Evolutionary conservation across 2,888 invertebrate genomes (phyloP).

Genomic region (Eristalis intricaria): DNA sequence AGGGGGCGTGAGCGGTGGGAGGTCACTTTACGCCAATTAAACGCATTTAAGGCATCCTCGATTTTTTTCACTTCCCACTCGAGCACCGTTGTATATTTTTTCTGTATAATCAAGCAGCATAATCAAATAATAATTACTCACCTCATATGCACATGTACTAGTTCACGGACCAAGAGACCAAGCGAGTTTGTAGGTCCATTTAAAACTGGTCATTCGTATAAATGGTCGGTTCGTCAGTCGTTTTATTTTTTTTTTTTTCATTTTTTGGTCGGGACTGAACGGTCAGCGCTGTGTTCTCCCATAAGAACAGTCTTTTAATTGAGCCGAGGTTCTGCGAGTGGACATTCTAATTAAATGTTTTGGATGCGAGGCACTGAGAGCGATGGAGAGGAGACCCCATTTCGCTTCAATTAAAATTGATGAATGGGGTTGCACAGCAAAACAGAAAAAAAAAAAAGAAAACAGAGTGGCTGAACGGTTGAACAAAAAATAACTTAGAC

Average conservation of each 20-base stretch:
- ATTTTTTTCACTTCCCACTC: neutral
- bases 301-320: constrained; percentile 53
- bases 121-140: constrained; percentile 67
- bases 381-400: constrained; percentile 35
- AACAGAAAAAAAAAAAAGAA: constrained; percentile 31
- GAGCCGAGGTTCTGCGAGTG: constrained; percentile 65
- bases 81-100: neutral
- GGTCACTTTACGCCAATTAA: constrained; percentile 49
- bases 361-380: constrained; percentile 49
- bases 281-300: constrained; percentile 3
- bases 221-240: constrained; percentile 43
- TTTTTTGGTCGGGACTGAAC: neutral
- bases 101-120: constrained; percentile 31
- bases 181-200: constrained; percentile 60
- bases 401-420: constrained; percentile 69
- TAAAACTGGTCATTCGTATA: constrained; percentile 57
- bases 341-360: constrained; percentile 71
- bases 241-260: constrained; percentile 7
- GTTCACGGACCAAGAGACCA: constrained; percentile 23
- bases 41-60: constrained; percentile 21
- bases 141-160: constrained; percentile 28
- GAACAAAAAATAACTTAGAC: neutral
- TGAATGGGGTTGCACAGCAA: constrained; percentile 54
- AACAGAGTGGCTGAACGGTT: neutral
- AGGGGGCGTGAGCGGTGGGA: neutral